Evolutionary conservation across 2,797 vertebrate species (phyloP).

Genomic region (Gadopsis marmoratus): DNA sequence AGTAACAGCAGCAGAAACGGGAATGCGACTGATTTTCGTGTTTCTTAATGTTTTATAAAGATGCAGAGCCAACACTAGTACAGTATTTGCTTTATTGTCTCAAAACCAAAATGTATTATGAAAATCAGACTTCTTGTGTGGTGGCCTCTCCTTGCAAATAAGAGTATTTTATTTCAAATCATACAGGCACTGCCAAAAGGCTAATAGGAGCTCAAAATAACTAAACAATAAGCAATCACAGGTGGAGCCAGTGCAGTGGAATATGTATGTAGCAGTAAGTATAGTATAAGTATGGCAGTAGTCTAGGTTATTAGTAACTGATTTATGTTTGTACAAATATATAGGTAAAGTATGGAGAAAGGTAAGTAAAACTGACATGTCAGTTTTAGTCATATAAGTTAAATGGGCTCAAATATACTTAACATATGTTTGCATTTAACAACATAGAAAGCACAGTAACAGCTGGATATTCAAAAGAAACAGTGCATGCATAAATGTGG

Average conservation of each 20-base stretch:
- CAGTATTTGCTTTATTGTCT: not conserved
- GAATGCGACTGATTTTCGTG: not conserved
- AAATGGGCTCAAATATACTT: conserved; percentile 9
- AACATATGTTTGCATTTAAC: not conserved
- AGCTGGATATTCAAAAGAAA: conserved; percentile 11
- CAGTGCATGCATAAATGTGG: conserved; percentile 7
- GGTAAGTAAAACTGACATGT: not conserved
- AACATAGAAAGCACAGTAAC: conserved; percentile 30
- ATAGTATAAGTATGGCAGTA: too few species aligned
- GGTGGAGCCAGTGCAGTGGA: too few species aligned
- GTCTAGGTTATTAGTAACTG: not conserved
- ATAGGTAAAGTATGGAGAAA: not conserved
- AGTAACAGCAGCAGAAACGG: not conserved
- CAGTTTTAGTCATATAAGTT: conserved; percentile 43
- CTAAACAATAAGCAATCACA: too few species aligned
- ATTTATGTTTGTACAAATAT: not conserved
- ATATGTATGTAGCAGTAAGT: too few species aligned
- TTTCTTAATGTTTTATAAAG: not conserved
- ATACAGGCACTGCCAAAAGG: too few species aligned
- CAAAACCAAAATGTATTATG: too few species aligned
- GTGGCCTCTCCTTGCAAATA: too few species aligned
- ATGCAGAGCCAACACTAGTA: not conserved
- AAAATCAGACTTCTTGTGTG: too few species aligned
- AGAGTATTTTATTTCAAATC: too few species aligned
- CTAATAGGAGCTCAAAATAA: too few species aligned